A percentile compares a stretch with the other conserved stretches of the same genome.
Evolutionary conservation across 2,888 invertebrate genomes (phyloP).

Genomic region (Reticulitermes lucifugus): DNA sequence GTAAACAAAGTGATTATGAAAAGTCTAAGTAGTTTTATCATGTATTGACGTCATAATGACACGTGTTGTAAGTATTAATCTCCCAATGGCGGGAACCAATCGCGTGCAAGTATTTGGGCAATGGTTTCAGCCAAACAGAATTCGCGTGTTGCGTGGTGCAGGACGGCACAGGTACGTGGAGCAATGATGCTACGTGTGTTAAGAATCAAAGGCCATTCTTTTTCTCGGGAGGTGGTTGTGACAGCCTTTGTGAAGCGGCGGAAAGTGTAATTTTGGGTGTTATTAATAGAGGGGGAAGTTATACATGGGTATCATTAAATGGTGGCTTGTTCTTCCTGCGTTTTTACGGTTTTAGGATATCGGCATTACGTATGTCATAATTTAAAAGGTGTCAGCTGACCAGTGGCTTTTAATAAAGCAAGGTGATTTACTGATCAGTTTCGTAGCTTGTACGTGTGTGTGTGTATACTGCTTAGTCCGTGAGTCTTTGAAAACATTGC

Average conservation of each 20-base stretch:
- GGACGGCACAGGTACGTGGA: conserved; percentile 40
- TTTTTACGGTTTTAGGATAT: background rate
- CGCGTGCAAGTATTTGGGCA: conserved; percentile 32
- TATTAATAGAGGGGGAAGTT: conserved; percentile 12
- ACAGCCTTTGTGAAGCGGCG: background rate
- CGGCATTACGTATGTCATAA: background rate
- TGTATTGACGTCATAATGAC: conserved; percentile 47
- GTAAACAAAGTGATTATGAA: conserved; percentile 32
- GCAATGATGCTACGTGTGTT: conserved; percentile 25
- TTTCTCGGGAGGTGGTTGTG: background rate
- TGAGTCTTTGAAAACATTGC: background rate
- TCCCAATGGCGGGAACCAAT: conserved; percentile 47
- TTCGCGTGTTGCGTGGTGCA: conserved; percentile 33
- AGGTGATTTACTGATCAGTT: background rate
- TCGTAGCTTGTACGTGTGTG: too few species aligned
- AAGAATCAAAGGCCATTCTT: background rate
- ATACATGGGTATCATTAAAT: conserved; percentile 1
- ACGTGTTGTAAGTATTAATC: conserved; percentile 41
- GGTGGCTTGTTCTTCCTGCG: background rate
- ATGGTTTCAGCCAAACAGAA: conserved; percentile 47
- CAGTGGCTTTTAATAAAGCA: conserved; percentile 4
- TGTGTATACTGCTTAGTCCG: background rate
- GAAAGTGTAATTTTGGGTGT: background rate
- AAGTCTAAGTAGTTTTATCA: background rate
- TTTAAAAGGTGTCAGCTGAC: conserved; percentile 21